Percentiles rank a stretch among this genome's conserved stretches.
Conservation (phyloP, 2,888 invertebrate species). For the Aphodius sticticus region DNA sequence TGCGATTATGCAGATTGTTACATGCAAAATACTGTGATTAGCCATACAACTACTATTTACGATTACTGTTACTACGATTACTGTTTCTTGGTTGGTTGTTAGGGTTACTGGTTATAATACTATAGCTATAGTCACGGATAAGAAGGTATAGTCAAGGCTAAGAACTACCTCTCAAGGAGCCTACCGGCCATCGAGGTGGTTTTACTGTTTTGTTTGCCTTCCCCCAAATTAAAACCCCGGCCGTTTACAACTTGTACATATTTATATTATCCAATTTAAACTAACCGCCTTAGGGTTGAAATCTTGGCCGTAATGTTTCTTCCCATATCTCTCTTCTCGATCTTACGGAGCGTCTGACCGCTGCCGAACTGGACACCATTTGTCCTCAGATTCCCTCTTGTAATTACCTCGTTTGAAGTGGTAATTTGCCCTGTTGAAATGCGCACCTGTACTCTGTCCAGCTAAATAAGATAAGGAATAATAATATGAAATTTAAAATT, state of each 20-base stretch:
- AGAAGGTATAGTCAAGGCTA: background rate
- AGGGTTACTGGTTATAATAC: no score
- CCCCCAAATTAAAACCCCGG: conserved; percentile 13
- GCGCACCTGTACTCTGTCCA: background rate
- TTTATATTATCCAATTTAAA: conserved; percentile 29
- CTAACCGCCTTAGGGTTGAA: conserved; percentile 23
- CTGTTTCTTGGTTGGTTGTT: no score
- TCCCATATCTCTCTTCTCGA: conserved; percentile 10
- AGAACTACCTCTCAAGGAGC: background rate
- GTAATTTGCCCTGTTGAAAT: background rate
- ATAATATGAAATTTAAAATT: no score
- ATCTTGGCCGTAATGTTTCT: conserved; percentile 13
- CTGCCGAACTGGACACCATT: background rate
- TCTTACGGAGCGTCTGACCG: background rate
- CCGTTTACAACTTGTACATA: conserved; percentile 23
- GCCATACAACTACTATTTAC: no score
- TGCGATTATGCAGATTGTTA: no score
- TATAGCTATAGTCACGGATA: background rate
- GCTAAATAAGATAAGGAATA: no score
- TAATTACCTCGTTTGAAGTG: conserved; percentile 4
- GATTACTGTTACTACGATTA: no score
- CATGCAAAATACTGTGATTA: no score
- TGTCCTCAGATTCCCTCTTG: background rate
- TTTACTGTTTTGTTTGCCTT: background rate
- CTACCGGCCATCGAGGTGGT: background rate